These are phyloP conservation scores for Empidonax traillii DNA, from an alignment of 2,113 vertebrate species.

Conservation along the genomic window DNA sequence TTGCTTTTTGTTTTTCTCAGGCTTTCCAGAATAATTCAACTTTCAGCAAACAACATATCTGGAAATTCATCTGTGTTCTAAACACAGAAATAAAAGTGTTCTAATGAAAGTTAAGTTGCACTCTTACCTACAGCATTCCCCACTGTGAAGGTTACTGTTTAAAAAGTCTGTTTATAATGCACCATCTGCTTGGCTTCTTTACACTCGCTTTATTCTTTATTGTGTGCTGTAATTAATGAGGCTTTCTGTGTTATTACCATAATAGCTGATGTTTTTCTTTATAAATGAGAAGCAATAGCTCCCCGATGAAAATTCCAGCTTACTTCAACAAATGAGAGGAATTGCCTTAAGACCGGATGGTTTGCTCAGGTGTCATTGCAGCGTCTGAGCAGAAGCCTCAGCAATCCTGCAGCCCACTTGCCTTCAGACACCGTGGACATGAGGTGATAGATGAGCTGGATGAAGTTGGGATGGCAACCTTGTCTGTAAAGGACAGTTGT, in stretches of 20 bases:
- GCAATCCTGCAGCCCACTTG: background rate
- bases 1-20: background rate
- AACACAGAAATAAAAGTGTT: conserved; percentile 38
- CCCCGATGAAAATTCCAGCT: conserved; percentile 37
- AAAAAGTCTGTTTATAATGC: conserved; percentile 54
- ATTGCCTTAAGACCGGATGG: background rate
- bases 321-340: conserved; percentile 15
- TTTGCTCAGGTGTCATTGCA: background rate
- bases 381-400: background rate
- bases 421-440: background rate
- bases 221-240: conserved; percentile 64
- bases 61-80: conserved; percentile 2
- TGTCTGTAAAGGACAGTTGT: background rate
- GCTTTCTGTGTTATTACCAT: conserved; percentile 48
- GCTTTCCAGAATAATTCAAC: conserved; percentile 14
- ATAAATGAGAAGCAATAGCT: conserved; percentile 42
- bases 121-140: conserved; percentile 54
- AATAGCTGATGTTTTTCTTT: conserved; percentile 45
- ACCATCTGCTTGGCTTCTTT: conserved; percentile 64
- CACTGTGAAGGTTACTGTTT: conserved; percentile 61
- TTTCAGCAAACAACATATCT: conserved; percentile 11
- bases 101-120: conserved; percentile 53
- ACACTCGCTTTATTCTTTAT: background rate
- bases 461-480: background rate
- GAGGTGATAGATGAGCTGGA: background rate